Evolutionary conservation across 2,888 invertebrate species (phyloP).

Genomic region (Scaptomyza flava): DNA sequence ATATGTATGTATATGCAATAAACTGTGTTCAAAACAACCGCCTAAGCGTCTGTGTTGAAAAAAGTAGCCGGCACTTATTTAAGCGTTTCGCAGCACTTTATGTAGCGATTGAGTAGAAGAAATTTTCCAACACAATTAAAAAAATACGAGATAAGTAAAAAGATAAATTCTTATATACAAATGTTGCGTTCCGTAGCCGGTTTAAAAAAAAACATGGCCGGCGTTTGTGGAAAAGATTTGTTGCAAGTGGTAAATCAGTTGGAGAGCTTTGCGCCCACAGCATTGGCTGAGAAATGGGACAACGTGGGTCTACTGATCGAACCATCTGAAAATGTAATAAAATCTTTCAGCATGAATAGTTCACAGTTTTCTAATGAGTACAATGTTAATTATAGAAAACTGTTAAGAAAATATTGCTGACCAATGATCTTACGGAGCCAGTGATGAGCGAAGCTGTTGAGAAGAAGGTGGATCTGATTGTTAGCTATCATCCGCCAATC

Average conservation of each 20-base stretch:
- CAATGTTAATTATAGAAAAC: constrained; percentile 78
- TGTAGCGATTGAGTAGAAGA: not conserved
- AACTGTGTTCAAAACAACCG: constrained; percentile 17
- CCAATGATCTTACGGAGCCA: constrained; percentile 96
- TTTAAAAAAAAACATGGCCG: constrained; percentile 51
- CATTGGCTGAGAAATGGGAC: constrained; percentile 94
- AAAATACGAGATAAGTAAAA: not conserved
- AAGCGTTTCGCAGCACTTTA: constrained; percentile 21
- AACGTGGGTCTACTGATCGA: constrained; percentile 97
- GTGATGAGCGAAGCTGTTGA: constrained; percentile 93
- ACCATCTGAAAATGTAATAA: constrained; percentile 86
- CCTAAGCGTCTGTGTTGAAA: constrained; percentile 19
- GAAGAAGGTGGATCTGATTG: constrained; percentile 90
- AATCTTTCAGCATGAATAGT: not conserved
- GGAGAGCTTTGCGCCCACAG: constrained; percentile 89
- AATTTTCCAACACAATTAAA: not conserved
- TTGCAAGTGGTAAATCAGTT: constrained; percentile 86
- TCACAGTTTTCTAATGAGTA: not conserved
- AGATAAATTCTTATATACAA: too few species aligned
- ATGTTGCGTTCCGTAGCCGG: constrained; percentile 36
- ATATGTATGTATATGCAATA: too few species aligned
- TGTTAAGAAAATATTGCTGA: constrained; percentile 90
- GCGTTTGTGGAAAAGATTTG: constrained; percentile 50
- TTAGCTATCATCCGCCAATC: constrained; percentile 98
- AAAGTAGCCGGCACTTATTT: not conserved